Evolutionary conservation across 2,113 vertebrate genomes (phyloP).

Genomic region (Odobenus rosmarus): DNA sequence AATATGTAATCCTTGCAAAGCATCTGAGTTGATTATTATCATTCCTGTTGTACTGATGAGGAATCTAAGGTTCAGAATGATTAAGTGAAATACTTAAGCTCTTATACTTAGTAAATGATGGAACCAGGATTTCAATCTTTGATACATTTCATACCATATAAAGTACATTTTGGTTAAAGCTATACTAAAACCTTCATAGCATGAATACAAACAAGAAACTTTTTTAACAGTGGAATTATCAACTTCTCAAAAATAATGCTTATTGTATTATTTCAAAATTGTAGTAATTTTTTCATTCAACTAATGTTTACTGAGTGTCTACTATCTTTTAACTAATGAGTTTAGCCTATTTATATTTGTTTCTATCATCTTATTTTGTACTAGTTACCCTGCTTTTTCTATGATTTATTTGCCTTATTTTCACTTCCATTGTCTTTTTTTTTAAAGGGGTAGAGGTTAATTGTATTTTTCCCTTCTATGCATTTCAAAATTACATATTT

Average conservation of each 20-base stretch:
- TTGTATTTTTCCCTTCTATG: neutral
- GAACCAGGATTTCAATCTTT: neutral
- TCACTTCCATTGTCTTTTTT: neutral
- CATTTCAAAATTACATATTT: constrained; percentile 2
- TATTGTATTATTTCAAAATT: neutral
- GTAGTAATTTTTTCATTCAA: neutral
- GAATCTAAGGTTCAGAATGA: neutral
- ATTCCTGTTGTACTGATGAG: neutral
- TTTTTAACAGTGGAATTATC: neutral
- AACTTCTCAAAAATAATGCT: neutral
- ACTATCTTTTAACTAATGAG: neutral
- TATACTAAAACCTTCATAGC: neutral
- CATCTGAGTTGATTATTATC: neutral
- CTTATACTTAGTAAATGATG: neutral
- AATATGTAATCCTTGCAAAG: neutral
- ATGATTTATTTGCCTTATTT: neutral
- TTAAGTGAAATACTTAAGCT: neutral
- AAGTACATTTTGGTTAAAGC: neutral
- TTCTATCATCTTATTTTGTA: neutral
- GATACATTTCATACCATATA: neutral
- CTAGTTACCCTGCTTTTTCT: neutral
- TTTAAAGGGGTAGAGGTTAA: neutral
- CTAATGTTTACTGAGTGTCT: neutral
- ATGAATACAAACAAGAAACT: neutral
- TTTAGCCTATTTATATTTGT: neutral